Conservation (phyloP, 1,140 invertebrate species). For the Procambarus virginalis region DNA sequence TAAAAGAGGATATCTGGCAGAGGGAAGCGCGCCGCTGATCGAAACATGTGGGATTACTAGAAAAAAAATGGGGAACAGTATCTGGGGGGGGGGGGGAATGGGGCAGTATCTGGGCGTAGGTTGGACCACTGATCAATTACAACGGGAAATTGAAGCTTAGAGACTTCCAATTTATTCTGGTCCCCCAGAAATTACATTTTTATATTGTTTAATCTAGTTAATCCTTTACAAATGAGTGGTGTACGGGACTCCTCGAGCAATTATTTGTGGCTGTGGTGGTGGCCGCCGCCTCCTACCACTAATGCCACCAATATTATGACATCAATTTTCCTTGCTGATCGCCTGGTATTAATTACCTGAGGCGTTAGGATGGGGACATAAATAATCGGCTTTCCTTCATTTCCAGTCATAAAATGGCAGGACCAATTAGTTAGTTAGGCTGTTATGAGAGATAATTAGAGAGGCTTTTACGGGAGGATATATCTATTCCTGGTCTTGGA, state of each 20-base stretch:
- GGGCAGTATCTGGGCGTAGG: background rate
- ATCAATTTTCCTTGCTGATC: conserved; percentile 36
- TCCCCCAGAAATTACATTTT: conserved; percentile 66
- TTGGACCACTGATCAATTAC: conserved; percentile 59
- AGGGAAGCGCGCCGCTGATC: conserved; percentile 3
- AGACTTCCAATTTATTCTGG: conserved; percentile 63
- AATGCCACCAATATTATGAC: conserved; percentile 37
- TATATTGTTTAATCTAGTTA: conserved; percentile 57
- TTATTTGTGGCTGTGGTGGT: conserved; percentile 29
- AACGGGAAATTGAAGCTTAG: conserved; percentile 63
- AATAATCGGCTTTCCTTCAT: conserved; percentile 29
- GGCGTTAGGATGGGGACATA: conserved; percentile 16
- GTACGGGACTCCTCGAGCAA: conserved; percentile 43
- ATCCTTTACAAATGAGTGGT: conserved; percentile 66
- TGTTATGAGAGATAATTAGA: background rate
- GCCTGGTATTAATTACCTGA: conserved; percentile 26
- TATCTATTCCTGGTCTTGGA: background rate
- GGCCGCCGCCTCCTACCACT: background rate
- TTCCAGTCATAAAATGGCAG: conserved; percentile 3
- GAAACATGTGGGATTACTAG: conserved; percentile 28
- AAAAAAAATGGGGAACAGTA: background rate
- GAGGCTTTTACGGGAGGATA: background rate
- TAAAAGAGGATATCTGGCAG: background rate
- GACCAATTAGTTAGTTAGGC: conserved; percentile 18
- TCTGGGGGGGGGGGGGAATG: too few relatives aligned